Conservation (phyloP, 1,140 invertebrate genomes). For the Sycophila sp. region DNA sequence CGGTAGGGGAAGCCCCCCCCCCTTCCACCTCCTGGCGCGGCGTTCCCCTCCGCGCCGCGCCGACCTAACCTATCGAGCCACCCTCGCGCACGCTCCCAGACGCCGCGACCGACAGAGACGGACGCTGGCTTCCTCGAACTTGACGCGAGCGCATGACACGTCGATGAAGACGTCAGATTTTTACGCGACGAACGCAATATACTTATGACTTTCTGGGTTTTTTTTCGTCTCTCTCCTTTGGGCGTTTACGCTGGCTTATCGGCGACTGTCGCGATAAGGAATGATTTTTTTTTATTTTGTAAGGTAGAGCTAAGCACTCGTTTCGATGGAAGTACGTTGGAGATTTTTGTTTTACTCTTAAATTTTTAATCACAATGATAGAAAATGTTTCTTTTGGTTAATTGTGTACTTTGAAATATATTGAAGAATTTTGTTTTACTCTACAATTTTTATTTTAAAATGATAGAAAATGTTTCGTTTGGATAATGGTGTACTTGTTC, state of each 20-base stretch:
- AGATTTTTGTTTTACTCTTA: too few species aligned
- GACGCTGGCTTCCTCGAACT: slow-evolving; percentile 47
- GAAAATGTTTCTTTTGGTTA: too few species aligned
- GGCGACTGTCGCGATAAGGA: too few species aligned
- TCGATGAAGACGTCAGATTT: slow-evolving; percentile 17
- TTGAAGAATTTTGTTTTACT: too few species aligned
- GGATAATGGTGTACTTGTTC: too few species aligned
- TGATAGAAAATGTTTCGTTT: too few species aligned
- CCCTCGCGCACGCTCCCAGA: slow-evolving; percentile 4
- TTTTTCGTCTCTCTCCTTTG: neutral
- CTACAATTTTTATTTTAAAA: too few species aligned
- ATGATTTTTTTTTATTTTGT: neutral
- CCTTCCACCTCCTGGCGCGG: slow-evolving; percentile 9
- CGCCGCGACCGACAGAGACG: neutral
- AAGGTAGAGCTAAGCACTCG: too few species aligned
- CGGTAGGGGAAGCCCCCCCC: slow-evolving; percentile 46
- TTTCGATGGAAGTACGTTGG: too few species aligned
- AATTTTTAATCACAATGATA: too few species aligned
- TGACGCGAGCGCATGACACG: slow-evolving; percentile 73
- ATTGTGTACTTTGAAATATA: too few species aligned
- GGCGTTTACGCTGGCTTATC: neutral
- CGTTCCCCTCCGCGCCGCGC: slow-evolving; percentile 1
- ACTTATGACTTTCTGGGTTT: neutral
- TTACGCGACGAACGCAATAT: neutral
- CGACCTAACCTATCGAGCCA: neutral